Base-by-base conservation (phyloP, 2,797 vertebrate species). In the Poecilia picta region DNA sequence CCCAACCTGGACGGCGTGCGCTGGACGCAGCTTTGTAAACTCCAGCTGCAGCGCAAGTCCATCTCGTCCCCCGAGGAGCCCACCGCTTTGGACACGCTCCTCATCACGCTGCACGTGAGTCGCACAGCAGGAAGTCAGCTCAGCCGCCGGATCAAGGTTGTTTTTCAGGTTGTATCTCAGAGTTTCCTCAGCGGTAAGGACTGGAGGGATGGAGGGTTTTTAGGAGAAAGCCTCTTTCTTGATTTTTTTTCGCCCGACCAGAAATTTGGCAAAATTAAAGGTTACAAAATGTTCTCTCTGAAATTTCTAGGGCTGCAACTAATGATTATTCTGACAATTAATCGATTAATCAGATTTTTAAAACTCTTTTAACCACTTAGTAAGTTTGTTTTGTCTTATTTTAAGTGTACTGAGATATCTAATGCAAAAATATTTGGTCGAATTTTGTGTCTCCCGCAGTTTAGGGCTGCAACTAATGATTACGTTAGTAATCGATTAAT, bases 41-140 rank as follows among this genome's bases (percentile, higher is more conserved):
- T 98, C 43, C 97, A 98, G 94, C 96, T 92, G 43, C 96, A 96
- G 75, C 97, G 97, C 93, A 98, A 97, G 89, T 97, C 97, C 0
- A 92, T 97, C 88, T 97, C 97, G 0, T 96, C 96, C 49, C 96
- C 96, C 0, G 97, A 97, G 15, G 97, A 98, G 85, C 97, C 97
- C 86, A 97, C 95, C 0, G 96, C 97, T 6, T 92, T 98, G 92
- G 97, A 98, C 85, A 95, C 66, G 18, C 96, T 98, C 80, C 97
- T 98, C 75, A 94, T 96, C 89, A 97, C 97, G 0, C 25, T 98
- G 71, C 97, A 98, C 70, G 97, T 98, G 90, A 92, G 95, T 85
- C 8, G 16, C 1, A 3, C 41, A 39, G 23, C 31, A 81, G n/a
- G 3, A 25, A 5, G 18, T 75, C 55, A 59, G 46, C 47, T 85